Percentiles rank a stretch among this genome's conserved stretches.
Conservation (phyloP, 2,797 vertebrate genomes). For the Hephaestus fuliginosus region DNA sequence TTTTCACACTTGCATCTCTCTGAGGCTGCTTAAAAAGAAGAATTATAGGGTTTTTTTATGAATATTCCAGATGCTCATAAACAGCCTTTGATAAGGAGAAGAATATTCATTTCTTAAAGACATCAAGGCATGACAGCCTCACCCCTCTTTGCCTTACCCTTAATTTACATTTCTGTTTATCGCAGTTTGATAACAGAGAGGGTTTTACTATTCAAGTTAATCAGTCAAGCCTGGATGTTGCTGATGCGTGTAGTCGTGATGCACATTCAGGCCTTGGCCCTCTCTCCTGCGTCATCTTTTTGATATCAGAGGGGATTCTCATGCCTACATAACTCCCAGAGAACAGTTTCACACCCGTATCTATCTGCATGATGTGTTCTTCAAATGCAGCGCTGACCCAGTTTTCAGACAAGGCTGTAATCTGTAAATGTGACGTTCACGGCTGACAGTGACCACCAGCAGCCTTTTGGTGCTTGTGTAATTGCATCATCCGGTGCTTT, state of each 20-base stretch:
- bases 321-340: slow-evolving; percentile 47
- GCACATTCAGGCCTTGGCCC: slow-evolving; percentile 70
- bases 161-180: slow-evolving; percentile 39
- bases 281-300: slow-evolving; percentile 73
- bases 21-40: not conserved
- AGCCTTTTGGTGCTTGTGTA: slow-evolving; percentile 15
- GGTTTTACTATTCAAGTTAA: slow-evolving; percentile 46
- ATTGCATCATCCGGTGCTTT: slow-evolving; percentile 10
- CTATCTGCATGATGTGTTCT: slow-evolving; percentile 30
- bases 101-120: not conserved
- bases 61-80: not conserved
- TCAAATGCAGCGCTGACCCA: slow-evolving; percentile 35
- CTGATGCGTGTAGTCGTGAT: slow-evolving; percentile 64
- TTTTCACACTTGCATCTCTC: not conserved
- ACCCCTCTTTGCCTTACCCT: slow-evolving; percentile 8
- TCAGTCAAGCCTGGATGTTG: slow-evolving; percentile 38
- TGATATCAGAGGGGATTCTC: slow-evolving; percentile 61
- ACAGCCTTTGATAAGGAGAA: not conserved
- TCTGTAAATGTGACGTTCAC: slow-evolving; percentile 20
- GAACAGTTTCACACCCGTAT: slow-evolving; percentile 45
- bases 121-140: not conserved
- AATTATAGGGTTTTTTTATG: not conserved
- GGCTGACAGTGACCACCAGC: slow-evolving; percentile 32
- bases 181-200: slow-evolving; percentile 29
- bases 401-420: slow-evolving; percentile 27